Percentiles rank a stretch among this genome's conserved stretches.
Conservation (phyloP, 2,888 invertebrate genomes). For the Andrena camellia region DNA sequence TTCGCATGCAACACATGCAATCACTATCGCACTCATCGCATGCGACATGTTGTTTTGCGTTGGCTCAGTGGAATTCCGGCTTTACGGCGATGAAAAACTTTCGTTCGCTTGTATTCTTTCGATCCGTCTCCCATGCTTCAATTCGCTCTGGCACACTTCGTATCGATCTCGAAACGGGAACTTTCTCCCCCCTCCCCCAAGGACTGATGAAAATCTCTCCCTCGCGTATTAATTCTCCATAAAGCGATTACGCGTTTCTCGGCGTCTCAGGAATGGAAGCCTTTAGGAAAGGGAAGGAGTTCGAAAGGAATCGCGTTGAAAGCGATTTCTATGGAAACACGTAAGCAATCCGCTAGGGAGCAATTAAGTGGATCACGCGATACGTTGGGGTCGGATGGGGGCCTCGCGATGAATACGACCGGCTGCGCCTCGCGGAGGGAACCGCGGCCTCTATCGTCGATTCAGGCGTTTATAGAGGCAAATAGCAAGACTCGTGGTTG, state of each 20-base stretch:
- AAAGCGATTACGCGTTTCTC: no score
- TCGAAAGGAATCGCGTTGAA: background rate
- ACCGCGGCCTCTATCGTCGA: conserved; percentile 22
- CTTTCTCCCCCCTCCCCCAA: background rate
- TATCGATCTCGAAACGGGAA: background rate
- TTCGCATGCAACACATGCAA: no score
- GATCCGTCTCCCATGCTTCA: background rate
- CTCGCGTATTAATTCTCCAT: no score
- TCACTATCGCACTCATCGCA: no score
- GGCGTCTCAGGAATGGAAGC: no score
- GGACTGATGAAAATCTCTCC: background rate
- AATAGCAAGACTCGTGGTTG: conserved; percentile 32
- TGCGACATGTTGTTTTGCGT: no score
- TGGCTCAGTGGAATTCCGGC: no score
- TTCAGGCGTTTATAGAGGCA: conserved; percentile 43
- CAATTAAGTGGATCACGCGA: background rate
- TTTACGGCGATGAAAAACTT: no score
- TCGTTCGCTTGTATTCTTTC: background rate
- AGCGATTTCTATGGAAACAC: conserved; percentile 1
- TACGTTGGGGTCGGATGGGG: background rate
- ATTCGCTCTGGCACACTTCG: background rate
- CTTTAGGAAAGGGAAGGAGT: no score
- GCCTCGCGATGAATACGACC: conserved; percentile 23
- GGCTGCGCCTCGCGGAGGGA: conserved; percentile 5
- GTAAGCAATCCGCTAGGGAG: background rate